Evolutionary conservation across 92 coral and sea anemone species (phyloP), one percentile per base, ranked within the genome.

Genomic region (Umimayanthus chanpuru): DNA sequence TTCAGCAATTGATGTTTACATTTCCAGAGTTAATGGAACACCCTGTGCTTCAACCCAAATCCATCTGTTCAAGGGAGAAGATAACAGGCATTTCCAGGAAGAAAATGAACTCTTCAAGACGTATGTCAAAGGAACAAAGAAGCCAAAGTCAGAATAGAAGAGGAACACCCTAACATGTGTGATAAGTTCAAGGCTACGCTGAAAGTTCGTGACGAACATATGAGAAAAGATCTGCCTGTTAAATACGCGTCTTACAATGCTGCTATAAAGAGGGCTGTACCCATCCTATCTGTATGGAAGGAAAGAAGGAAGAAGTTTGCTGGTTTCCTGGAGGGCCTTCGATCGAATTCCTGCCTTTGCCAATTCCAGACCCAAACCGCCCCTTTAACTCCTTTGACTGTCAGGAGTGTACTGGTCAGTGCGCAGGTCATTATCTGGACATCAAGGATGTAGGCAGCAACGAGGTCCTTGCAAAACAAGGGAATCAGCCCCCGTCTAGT

Each of bases 1-100:
- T 25, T 78, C 92, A 8, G 95, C 94, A n/a, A 93, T 91, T 67
- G 93, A 93, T 50, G 91, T 89, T 49, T 94, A 90, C 74, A 90
- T 92, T 50, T 58, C 88, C 75, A 80, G 94, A 81, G 93, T 94
- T 41, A 86, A 92, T 73, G 90, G 93, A 73, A 81, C 94, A 4
- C 93, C 96, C 14, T 92, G 96, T 87, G 93, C 92, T 9, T 76
- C 88, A 38, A 91, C 93, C 18, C 78, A 90, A 58, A 88, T 94
- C 40, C 93, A 91, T 73, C 82, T 94, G 9, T 85, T 56, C 81
- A 92, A 90, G 77, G 96, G 96, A 23, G 92, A 90, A 43, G 87
- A 91, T 36, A 81, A 78, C 47, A 39, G 6, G 0, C 14, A 73
- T 26, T 86, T 81, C 25, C 92, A 72, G 86, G 90, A 86, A 55